phyloP scores from a whole-genome alignment of 2,113 vertebrate species.

The Canis aureus region DNA sequence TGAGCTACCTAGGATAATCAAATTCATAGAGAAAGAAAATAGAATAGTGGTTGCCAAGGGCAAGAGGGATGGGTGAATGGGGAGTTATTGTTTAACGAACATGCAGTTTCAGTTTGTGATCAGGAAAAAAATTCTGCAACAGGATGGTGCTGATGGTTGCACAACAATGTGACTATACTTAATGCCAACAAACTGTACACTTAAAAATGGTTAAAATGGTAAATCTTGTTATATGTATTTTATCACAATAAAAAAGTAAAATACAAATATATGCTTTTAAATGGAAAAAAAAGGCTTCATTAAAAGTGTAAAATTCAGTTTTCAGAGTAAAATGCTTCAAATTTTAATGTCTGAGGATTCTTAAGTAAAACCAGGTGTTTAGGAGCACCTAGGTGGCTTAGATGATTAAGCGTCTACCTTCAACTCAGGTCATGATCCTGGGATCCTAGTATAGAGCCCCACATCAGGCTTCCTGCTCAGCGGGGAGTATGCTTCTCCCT shows the following conservation, averaged over 20 bases:
- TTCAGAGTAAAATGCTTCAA: conserved; percentile 1
- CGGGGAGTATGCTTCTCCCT: no score
- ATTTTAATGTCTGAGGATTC: conserved; percentile 22
- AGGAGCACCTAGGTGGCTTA: not conserved
- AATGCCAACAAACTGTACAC: not conserved
- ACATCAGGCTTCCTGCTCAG: no score
- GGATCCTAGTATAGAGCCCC: no score
- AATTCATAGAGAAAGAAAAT: not conserved
- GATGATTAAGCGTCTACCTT: no score
- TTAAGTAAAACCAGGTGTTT: conserved; percentile 19
- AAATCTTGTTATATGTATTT: not conserved
- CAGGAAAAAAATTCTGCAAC: not conserved
- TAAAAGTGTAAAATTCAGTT: conserved; percentile 33
- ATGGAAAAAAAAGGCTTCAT: not conserved
- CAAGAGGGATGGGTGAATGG: not conserved
- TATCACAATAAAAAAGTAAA: not conserved
- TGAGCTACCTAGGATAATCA: not conserved
- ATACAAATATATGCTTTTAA: conserved; percentile 24
- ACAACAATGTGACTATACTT: not conserved
- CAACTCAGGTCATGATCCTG: no score
- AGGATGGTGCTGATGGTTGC: no score
- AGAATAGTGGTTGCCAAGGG: not conserved
- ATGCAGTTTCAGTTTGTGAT: not conserved
- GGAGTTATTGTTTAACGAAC: not conserved
- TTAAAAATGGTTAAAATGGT: conserved; percentile 23